Base-by-base conservation (phyloP, 2,888 invertebrate species). In the Marronus borbonicus region DNA sequence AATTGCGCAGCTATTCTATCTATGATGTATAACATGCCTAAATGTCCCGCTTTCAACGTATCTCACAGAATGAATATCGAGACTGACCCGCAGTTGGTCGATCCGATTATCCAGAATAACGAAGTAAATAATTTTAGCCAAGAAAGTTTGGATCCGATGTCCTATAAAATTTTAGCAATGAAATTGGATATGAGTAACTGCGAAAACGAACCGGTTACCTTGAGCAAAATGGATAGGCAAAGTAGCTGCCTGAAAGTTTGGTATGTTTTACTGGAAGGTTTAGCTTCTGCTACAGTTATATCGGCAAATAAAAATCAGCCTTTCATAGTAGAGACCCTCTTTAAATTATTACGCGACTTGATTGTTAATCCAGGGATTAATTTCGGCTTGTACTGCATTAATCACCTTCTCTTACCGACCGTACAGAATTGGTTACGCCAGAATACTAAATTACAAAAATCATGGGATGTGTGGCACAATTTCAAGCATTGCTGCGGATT, bases 401-500 rank as follows among this genome's bases (percentile, higher is more conserved):
- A 98, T 87, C 97, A 97, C 87, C 89, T 98, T 74, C 89, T 98
- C 7, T 90, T 98, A 76, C 98, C 98, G 0, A 95, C 96, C 90
- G 94, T 98, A 17, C 98, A 98, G 89, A 94, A 95, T 84, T 98
- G 98, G 98, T 89, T 98, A 79, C 91, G 97, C 12, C 93, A 94
- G 86, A 88, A 88, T 77, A 79, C 82, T 24, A 90, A 90, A 82
- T 92, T 93, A 5, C 92, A 93, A 82, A 90, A 93, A 81, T 92
- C 94, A 80, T 93, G 94, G 93, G 93, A 95, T 81, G 92, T 95
- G 70, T 95, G 95, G 87, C 94, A 96, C 81, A 97, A 97, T 88
- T 98, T 98, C 85, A 98, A 98, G 86, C 98, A 98, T 86, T 97
- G 97, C 86, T 96, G 96, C 85, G 98, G 98, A 8, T 93, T 97